Conservation (phyloP, 2,797 vertebrate genomes). For the Alosa sapidissima region DNA sequence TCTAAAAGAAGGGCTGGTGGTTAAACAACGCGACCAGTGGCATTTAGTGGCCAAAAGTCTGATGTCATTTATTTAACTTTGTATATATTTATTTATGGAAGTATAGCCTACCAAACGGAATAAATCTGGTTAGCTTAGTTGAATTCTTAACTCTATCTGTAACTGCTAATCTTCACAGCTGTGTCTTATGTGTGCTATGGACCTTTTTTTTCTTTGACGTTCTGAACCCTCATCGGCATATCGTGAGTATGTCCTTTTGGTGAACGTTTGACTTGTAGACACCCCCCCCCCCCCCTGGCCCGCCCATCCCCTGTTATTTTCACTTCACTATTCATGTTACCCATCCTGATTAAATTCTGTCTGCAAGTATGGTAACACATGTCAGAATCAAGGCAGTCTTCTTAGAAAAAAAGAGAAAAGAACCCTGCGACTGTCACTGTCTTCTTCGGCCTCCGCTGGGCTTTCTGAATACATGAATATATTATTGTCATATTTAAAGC, state of each 20-base stretch:
- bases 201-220: not conserved
- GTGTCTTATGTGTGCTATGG: too few species aligned
- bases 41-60: not conserved
- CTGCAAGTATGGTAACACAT: not conserved
- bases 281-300: not conserved
- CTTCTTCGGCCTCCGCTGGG: constrained; percentile 57
- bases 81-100: too few species aligned
- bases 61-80: not conserved
- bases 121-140: too few species aligned
- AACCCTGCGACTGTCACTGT: constrained; percentile 56
- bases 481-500: constrained; percentile 68
- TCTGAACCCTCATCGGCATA: not conserved
- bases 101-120: too few species aligned
- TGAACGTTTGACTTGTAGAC: constrained; percentile 3
- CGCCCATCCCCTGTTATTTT: not conserved
- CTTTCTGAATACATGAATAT: constrained; percentile 67
- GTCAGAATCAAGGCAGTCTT: constrained; percentile 52
- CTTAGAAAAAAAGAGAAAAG: not conserved
- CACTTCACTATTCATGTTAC: not conserved
- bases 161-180: not conserved
- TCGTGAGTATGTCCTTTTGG: not conserved
- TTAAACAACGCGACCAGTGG: constrained; percentile 1
- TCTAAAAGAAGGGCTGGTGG: not conserved
- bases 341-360: not conserved
- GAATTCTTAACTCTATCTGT: too few species aligned